phyloP scores from a whole-genome alignment of 1,140 invertebrate species.

The Brachionus sp. region DNA sequence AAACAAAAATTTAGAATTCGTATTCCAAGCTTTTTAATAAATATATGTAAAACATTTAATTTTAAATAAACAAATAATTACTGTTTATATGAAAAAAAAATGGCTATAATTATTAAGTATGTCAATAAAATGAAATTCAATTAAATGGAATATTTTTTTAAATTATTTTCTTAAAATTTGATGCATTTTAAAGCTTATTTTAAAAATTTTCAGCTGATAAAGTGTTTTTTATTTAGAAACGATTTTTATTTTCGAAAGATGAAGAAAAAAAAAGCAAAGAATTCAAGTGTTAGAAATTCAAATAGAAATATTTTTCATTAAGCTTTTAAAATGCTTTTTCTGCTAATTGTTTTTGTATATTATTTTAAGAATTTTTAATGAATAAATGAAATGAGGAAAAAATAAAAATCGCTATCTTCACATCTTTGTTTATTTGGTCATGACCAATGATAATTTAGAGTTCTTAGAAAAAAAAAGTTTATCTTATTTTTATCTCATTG shows the following conservation, averaged over 20 bases:
- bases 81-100: background rate
- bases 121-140: background rate
- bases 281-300: background rate
- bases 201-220: background rate
- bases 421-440: conserved; percentile 21
- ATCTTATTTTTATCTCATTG: background rate
- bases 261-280: background rate
- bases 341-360: background rate
- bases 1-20: too few species aligned
- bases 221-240: background rate
- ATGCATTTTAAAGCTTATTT: background rate
- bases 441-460: background rate
- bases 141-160: background rate
- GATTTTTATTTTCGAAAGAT: background rate
- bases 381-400: background rate
- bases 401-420: background rate
- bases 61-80: background rate
- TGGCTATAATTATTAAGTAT: background rate
- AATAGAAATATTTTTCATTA: background rate
- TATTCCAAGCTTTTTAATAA: background rate
- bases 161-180: background rate
- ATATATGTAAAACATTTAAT: background rate
- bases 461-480: background rate
- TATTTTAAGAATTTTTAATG: background rate
- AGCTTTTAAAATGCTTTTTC: background rate